These are phyloP conservation scores for Chitala chitala DNA, from an alignment of 2,113 vertebrate species.

Conservation along the genomic window DNA sequence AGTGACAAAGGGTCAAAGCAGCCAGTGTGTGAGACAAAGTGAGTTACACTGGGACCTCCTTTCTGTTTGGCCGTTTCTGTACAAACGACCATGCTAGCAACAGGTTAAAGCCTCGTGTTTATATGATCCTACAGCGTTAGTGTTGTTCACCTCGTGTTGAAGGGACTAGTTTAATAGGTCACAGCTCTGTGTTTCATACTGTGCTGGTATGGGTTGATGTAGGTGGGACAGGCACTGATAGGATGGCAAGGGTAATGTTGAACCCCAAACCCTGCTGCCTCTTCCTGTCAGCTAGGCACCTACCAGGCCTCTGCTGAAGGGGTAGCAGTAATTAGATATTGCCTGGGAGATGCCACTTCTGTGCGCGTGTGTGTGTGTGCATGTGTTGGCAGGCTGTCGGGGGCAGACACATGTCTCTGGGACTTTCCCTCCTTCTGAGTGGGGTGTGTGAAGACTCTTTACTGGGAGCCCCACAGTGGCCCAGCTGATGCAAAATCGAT, in stretches of 20 bases:
- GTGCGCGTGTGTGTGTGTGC: too few species aligned
- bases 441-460: not conserved
- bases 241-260: slow-evolving; percentile 23
- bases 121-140: too few species aligned
- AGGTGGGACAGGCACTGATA: not conserved
- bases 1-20: too few species aligned
- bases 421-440: not conserved
- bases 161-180: too few species aligned
- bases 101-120: too few species aligned
- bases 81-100: too few species aligned
- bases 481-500: slow-evolving; percentile 17
- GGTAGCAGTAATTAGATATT: not conserved
- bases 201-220: not conserved
- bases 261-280: slow-evolving; percentile 19
- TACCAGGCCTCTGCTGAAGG: not conserved
- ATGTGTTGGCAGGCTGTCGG: not conserved
- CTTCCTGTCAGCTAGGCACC: slow-evolving; percentile 30
- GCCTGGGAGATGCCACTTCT: slow-evolving; percentile 6
- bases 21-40: too few species aligned
- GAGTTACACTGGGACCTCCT: too few species aligned
- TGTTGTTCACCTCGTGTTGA: too few species aligned
- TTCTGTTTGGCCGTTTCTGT: too few species aligned
- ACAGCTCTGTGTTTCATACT: too few species aligned
- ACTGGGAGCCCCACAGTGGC: not conserved
- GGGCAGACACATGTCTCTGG: not conserved